Base-by-base conservation (phyloP, 2,888 invertebrate species). In the Dryomyza anilis region DNA sequence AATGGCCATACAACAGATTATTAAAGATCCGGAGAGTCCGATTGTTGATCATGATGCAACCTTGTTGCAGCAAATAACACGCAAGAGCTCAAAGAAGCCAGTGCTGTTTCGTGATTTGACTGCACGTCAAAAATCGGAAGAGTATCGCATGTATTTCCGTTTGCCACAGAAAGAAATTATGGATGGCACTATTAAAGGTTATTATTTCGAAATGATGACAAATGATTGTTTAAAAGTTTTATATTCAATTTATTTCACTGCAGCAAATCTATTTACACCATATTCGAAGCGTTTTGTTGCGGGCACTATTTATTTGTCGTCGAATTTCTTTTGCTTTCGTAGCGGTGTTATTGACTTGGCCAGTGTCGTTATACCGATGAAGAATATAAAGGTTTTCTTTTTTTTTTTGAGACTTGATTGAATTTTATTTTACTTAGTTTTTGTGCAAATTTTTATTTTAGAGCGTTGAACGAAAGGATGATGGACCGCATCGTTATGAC, bases 321-420 rank as follows among this genome's bases (percentile, higher is more conserved):
- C 93, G 77, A 96, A 94, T 85, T 99, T 95, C 81, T 88, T 98
- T 75, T 98, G 98, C 82, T 99, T 98, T 81, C 93, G 94, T 78
- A 98, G 98, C 83, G 89, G 94, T 86, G 96, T 97, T 79, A 87
- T 87, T 83, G 78, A 76, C 65, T 85, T 95, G 76, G 95, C 96
- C 10, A 91, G 91, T 68, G 84, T 98, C n/a, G 93, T 95, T 0
- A 90, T 97, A 77, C 96, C 97, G 0, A 85, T 97, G 57, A 87
- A 95, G 68, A 93, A 93, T 73, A 91, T 97, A 6, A 86, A 89
- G 79, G 82, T 82, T 62, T 58, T 65, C n/a, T n/a, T 68, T 14
- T 1, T 7, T 53, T 16, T 19, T n/a, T 1, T 48, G 3, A 0
- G 6, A 27, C 43, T 48, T 2, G 12, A 33, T 8, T 2, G 4